phyloP scores from a whole-genome alignment of 37 sponge, comb jelly and placozoan genomes.

The Ephydatia muelleri region DNA sequence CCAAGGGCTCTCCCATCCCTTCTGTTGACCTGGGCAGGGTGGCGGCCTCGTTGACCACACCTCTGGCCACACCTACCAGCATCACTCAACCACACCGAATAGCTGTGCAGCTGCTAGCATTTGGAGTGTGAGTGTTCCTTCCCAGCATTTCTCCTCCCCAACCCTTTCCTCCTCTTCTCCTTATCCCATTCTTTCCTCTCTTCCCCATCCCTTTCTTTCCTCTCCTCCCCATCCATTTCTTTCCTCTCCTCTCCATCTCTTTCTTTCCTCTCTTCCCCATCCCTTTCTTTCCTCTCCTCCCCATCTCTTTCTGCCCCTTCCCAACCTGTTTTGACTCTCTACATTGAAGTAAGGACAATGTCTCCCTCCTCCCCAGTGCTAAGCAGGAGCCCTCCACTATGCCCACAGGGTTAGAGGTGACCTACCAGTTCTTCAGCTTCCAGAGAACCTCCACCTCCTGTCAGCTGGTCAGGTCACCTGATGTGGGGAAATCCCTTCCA shows the following conservation, averaged over 20 bases:
- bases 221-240: no score
- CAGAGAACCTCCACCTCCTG: not conserved
- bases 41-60: not conserved
- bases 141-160: no score
- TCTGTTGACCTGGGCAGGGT: not conserved
- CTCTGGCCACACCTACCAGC: not conserved
- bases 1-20: slow-evolving; percentile 15
- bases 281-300: no score
- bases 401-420: not conserved
- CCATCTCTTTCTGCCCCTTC: no score
- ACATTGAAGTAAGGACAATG: no score
- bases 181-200: no score
- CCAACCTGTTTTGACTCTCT: no score
- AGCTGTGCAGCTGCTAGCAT: not conserved
- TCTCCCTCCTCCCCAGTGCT: not conserved
- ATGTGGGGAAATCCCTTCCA: not conserved
- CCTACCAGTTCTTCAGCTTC: not conserved
- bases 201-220: no score
- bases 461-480: not conserved
- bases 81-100: not conserved
- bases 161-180: no score
- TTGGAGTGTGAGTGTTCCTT: not conserved
- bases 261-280: no score
- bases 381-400: not conserved
- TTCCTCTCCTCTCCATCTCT: no score